These are phyloP conservation scores for Nycticorax nycticorax DNA, from an alignment of 2,113 vertebrate species.

Conservation along the genomic window DNA sequence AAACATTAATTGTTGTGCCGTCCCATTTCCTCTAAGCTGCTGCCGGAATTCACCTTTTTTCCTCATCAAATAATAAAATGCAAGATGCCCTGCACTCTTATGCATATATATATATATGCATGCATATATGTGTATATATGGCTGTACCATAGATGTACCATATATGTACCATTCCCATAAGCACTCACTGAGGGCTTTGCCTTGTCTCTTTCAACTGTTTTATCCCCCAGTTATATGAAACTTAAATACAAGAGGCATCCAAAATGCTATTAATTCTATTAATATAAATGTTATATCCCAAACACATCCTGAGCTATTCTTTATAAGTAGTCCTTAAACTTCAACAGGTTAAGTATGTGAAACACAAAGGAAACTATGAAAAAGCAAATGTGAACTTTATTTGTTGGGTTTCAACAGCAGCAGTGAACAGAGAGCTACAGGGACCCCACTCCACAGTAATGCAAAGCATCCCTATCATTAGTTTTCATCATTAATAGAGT, in stretches of 20 bases:
- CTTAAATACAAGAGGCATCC: not conserved
- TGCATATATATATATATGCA: not conserved
- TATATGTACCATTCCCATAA: not conserved
- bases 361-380: not conserved
- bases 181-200: not conserved
- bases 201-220: not conserved
- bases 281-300: not conserved
- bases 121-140: not conserved
- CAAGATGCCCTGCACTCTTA: constrained; percentile 2
- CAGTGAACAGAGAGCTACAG: not conserved
- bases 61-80: constrained; percentile 44
- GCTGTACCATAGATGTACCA: not conserved
- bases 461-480: not conserved
- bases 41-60: constrained; percentile 20
- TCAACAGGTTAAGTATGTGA: not conserved
- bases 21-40: not conserved
- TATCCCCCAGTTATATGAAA: not conserved
- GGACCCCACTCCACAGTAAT: not conserved
- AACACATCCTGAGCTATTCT: not conserved
- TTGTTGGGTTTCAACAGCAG: not conserved
- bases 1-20: constrained; percentile 3
- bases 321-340: not conserved
- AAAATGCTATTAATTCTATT: not conserved
- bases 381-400: not conserved
- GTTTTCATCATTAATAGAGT: not conserved